Base-by-base conservation (phyloP, 2,113 vertebrate genomes). In the Melanerpes aurifrons region DNA sequence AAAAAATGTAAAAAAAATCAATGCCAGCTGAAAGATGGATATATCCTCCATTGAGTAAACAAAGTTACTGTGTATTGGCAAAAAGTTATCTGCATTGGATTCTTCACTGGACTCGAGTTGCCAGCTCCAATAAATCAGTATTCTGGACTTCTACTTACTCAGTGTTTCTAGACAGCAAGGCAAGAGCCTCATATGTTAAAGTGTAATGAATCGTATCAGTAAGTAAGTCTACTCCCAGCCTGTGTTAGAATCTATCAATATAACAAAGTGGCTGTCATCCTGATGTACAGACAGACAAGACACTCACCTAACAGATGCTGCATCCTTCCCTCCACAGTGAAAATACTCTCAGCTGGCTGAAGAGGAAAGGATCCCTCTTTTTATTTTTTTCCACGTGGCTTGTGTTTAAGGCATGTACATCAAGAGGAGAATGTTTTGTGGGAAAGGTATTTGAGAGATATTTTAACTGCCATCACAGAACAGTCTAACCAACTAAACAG, bases 121-220 rank as follows among this genome's bases (percentile, higher is more conserved):
- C 91, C 91, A 88, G 64, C 66, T 83, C 89, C 58, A 82, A 93
- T 97, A 93, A 91, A 96, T 97, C 95, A 95, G 82, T 82, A 19
- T 61, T 47, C 40, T 82, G 70, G 89, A 78, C 87, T 78, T 75
- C 28, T 70, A 63, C 77, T 87, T 78, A 73, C 64, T 93, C 91
- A 82, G 50, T 94, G 82, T 73, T 94, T 93, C 82, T 69, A 82
- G 89, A 91, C 76, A 87, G 76, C 64, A 84, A 26, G 5, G 47
- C 72, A 64, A 81, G 86, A 94, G 43, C 62, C 54, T 82, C 31
- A 12, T 74, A 22, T 1, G 48, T 92, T 77, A 59, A 94, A 94
- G 64, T 45, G 84, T 53, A 96, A 97, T 88, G 93, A 90, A 94
- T 94, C 3, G 59, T 94, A 96, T 89, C 94, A 87, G 82, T 90